Evolutionary conservation across 1,140 invertebrate genomes (phyloP), one percentile per base, ranked within the genome.

Genomic region (Zaprionus tsacasi): DNA sequence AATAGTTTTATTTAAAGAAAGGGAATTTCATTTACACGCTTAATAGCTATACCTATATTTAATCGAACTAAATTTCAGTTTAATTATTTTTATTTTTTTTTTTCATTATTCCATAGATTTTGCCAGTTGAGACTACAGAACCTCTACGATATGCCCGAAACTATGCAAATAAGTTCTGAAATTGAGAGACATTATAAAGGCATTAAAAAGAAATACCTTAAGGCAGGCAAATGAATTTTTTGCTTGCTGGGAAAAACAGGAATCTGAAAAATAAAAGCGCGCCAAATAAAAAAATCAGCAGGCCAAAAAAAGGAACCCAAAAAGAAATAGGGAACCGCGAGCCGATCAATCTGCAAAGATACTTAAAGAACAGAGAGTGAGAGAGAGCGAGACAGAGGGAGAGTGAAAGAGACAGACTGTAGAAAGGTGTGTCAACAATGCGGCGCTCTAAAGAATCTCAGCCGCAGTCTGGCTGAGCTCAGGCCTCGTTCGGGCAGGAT

Each of bases 271-370:
- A 8, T 60, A 85, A 86, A 87, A 79, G 76, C 79, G 79, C 82
- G 82, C 82, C 76, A 79, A 82, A 87, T 55, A 69, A 79, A 70
- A 76, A 73, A 57, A 43, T 36, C 45, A 64, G 61, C 25, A 76
- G 64, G 55, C 45, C 35, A 40, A 25, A 48, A 40, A 76, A 45
- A 4, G 27, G 48, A 48, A 54, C 11, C 21, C n/a, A 6, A 60
- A 56, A 25, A 38, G 50, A 30, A 10, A 8, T 27, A 33, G 60
- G 30, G 6, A 43, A 40, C 43, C 63, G 25, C 33, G 40, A 72
- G 30, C 48, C 67, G 54, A 70, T 35, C 50, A 57, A 27, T 50
- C 52, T 69, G 55, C 54, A 54, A 63, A 15, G 43, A 70, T 40
- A 56, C 58, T 56, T 60, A 30, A 40, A n/a, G 13, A 15, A 45